Conservation (phyloP, 2,888 invertebrate genomes). For the Diaperis boleti region DNA sequence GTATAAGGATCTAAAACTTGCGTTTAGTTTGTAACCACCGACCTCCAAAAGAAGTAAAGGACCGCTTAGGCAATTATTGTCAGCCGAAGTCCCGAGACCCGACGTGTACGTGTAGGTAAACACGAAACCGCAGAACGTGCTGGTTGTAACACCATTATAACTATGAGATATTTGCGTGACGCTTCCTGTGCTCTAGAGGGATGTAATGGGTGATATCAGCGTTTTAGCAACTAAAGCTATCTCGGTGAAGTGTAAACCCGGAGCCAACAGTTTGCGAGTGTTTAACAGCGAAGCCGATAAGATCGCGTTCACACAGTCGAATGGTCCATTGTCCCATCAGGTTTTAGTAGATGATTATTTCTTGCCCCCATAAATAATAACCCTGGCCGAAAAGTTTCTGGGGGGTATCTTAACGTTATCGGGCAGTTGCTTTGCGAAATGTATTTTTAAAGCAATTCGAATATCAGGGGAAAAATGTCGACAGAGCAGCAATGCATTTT, state of each 20-base stretch:
- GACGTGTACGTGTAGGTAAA: conserved; percentile 43
- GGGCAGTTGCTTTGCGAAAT: conserved; percentile 2
- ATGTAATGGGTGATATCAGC: conserved; percentile 56
- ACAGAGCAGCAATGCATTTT: too few species aligned
- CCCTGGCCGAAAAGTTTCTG: conserved; percentile 18
- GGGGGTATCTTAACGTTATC: conserved; percentile 1
- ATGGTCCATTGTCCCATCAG: conserved; percentile 59
- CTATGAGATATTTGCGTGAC: conserved; percentile 50
- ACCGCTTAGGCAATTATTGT: conserved; percentile 43
- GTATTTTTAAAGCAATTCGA: conserved; percentile 17
- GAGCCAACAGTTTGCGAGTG: conserved; percentile 59
- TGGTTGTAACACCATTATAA: conserved; percentile 42
- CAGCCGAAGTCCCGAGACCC: conserved; percentile 37
- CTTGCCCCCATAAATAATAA: conserved; percentile 17
- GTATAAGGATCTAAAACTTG: conserved; percentile 25
- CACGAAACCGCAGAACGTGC: conserved; percentile 46
- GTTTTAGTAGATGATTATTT: conserved; percentile 44
- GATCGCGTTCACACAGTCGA: conserved; percentile 57
- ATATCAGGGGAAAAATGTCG: too few species aligned
- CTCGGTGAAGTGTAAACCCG: conserved; percentile 59
- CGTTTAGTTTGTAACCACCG: conserved; percentile 34
- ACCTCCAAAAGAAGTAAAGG: conserved; percentile 37
- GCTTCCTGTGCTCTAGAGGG: conserved; percentile 47
- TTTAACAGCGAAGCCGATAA: conserved; percentile 59
- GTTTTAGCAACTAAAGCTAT: conserved; percentile 56